phyloP scores from a whole-genome alignment of 2,888 invertebrate species.

The Mimachlamys varia region DNA sequence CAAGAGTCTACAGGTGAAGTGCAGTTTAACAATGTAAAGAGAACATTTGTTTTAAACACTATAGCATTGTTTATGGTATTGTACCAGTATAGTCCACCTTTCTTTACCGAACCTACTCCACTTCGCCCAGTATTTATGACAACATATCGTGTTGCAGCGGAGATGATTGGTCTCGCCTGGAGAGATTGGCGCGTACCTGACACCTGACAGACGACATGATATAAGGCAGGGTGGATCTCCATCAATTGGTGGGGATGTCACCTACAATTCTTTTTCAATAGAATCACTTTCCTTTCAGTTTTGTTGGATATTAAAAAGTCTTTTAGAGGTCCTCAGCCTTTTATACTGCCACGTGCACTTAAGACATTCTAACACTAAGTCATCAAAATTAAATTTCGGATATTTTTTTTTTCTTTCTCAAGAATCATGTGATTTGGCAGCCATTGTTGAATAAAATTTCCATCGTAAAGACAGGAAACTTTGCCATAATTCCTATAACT shows the following conservation, averaged over 20 bases:
- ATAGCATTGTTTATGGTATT: neutral
- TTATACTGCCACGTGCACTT: constrained; percentile 19
- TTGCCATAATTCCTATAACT: constrained; percentile 3
- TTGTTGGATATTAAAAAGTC: constrained; percentile 18
- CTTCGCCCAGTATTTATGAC: neutral
- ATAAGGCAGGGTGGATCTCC: neutral
- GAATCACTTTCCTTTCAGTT: neutral
- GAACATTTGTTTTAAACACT: constrained; percentile 5
- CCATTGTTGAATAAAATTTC: constrained; percentile 21
- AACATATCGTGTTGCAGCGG: neutral
- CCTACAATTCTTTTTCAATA: neutral
- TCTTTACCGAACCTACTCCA: neutral
- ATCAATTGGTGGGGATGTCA: neutral
- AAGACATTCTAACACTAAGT: neutral
- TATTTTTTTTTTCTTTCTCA: neutral
- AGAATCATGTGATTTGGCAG: neutral
- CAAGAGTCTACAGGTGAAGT: neutral
- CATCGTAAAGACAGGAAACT: constrained; percentile 18
- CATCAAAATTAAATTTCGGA: constrained; percentile 23
- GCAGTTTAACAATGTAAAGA: neutral
- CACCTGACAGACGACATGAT: neutral
- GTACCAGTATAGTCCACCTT: neutral
- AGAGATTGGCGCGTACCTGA: neutral
- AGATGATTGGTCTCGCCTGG: neutral
- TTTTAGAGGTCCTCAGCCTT: neutral